Conservation (phyloP, 2,113 vertebrate species). For the Rafetus swinhoei region DNA sequence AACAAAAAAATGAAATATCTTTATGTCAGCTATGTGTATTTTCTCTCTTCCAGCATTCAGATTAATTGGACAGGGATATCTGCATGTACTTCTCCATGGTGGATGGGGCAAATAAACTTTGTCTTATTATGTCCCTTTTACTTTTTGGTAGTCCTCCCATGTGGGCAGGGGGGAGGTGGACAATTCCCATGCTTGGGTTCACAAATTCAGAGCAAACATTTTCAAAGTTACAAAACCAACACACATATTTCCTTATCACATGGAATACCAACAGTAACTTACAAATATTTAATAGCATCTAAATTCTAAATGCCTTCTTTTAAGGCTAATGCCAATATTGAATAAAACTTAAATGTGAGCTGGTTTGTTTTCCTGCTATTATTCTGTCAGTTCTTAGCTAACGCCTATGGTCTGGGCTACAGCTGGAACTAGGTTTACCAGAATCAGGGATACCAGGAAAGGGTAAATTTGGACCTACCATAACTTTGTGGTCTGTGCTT, state of each 20-base stretch:
- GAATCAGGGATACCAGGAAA: background rate
- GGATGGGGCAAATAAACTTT: background rate
- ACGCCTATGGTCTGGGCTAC: background rate
- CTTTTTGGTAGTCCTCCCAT: background rate
- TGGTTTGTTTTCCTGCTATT: background rate
- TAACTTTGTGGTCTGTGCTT: background rate
- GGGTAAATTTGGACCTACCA: background rate
- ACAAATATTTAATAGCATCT: background rate
- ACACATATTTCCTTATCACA: background rate
- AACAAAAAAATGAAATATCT: background rate
- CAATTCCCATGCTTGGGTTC: background rate
- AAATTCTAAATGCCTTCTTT: background rate
- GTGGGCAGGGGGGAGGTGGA: background rate
- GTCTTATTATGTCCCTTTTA: background rate
- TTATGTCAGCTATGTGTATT: background rate
- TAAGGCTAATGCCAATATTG: background rate
- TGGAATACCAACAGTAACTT: background rate
- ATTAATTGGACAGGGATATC: background rate
- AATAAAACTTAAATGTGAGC: background rate
- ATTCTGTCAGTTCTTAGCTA: background rate
- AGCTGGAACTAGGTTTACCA: background rate
- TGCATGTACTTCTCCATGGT: background rate
- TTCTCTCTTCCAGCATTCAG: background rate
- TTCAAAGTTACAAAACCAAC: background rate
- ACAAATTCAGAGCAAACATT: background rate